phyloP scores from a whole-genome alignment of 2,797 vertebrate genomes.

The Apodemus agrarius region DNA sequence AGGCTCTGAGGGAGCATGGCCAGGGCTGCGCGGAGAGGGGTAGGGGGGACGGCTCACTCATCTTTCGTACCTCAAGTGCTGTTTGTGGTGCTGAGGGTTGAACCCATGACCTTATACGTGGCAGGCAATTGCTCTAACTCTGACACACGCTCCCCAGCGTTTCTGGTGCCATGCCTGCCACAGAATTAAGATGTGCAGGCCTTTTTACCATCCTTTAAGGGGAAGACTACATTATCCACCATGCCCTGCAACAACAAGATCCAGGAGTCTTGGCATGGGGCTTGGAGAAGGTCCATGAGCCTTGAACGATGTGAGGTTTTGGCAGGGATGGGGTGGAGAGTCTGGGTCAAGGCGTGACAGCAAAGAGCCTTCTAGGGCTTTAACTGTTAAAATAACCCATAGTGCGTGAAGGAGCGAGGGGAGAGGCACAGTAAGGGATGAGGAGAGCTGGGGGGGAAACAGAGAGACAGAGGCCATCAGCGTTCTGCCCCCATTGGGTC shows the following conservation, averaged over 20 bases:
- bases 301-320: neutral
- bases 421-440: neutral
- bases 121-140: neutral
- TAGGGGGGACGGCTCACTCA: neutral
- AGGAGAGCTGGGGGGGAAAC: neutral
- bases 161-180: neutral
- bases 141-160: neutral
- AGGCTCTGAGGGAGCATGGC: neutral
- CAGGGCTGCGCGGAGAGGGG: neutral
- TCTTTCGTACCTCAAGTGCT: neutral
- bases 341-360: neutral
- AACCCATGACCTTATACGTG: neutral
- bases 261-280: neutral
- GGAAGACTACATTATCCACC: neutral
- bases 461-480: neutral
- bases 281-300: neutral
- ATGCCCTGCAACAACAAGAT: neutral
- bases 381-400: neutral
- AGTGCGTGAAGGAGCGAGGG: neutral
- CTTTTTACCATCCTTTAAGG: neutral
- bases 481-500: neutral
- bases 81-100: neutral
- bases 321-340: fast-evolving
- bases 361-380: neutral
- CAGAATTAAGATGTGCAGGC: neutral